Evolutionary conservation across 2,888 invertebrate species (phyloP), one percentile per base, ranked within the genome.

Genomic region (Lasiommata megera): DNA sequence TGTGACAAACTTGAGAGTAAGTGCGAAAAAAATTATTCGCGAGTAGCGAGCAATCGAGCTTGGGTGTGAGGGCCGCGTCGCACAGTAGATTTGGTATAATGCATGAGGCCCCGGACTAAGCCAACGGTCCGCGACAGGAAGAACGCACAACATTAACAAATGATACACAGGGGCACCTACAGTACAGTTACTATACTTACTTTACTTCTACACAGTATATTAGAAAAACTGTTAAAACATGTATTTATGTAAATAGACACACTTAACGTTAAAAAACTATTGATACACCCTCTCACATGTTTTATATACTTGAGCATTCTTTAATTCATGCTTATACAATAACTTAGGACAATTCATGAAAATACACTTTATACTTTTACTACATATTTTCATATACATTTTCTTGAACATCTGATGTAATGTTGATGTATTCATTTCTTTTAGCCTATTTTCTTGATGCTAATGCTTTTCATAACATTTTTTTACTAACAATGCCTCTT

Each of bases 1-100:
- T 98, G 97, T 95, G 96, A 97, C 93, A 95, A 95, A 93, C 94
- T 97, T 91, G 97, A 97, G 95, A 97, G 97, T 98, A 96, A 97
- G 97, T 95, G 92, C 83, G 86, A 83, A 79, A 74, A 77, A 82
- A 80, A 82, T 82, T 88, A 85, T 82, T 84, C 82, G 84, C 84
- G 85, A 76, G 80, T 86, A 85, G 86, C 85, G 78, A 84, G 80
- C 87, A 88, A 84, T 73, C 76, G 76, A 82, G 89, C 89, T 89
- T 89, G 84, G 89, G 89, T 88, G 87, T 84, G 84, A 80, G 87
- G 87, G 87, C 84, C 87, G 85, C 84, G 88, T 81, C 82, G 88
- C 88, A 87, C 89, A 80, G 88, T 88, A 88, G 87, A 72, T 69
- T 81, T 82, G 87, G 85, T 81, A 80, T 80, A 79, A 80, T 88